These are phyloP conservation scores for Malaclemys terrapin DNA, from an alignment of 2,113 vertebrate species.

Conservation along the genomic window DNA sequence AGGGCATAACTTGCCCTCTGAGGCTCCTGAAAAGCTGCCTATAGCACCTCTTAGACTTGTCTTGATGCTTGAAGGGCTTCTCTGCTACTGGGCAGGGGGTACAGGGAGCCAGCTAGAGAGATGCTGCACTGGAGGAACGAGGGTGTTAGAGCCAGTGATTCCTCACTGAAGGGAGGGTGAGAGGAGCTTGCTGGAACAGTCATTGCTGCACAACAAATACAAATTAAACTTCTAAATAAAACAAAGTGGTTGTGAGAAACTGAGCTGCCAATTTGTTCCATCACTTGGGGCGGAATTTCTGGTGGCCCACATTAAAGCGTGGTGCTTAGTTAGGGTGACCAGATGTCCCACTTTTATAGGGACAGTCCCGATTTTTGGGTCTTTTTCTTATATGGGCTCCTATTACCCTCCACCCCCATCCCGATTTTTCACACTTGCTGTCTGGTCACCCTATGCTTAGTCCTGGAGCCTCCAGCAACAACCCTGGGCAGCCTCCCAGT, in stretches of 20 bases:
- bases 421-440: too few relatives aligned
- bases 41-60: neutral
- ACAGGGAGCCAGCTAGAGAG: neutral
- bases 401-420: too few relatives aligned
- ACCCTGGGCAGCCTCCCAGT: neutral
- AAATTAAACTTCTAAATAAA: neutral
- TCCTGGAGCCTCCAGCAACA: constrained; percentile 29
- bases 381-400: too few relatives aligned
- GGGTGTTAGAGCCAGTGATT: neutral
- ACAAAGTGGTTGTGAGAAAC: neutral
- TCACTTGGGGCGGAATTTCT: neutral
- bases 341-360: too few relatives aligned
- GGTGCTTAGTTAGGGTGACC: neutral
- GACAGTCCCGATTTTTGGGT: too few relatives aligned
- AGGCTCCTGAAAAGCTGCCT: neutral
- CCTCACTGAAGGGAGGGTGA: neutral
- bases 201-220: neutral
- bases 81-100: neutral
- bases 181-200: neutral
- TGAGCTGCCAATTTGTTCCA: neutral
- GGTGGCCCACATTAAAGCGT: constrained; percentile 10
- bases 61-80: neutral
- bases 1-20: neutral
- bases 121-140: neutral
- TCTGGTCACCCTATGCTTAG: too few relatives aligned